Conservation (phyloP, 1,140 invertebrate genomes). For the Epicauta chinensis region DNA sequence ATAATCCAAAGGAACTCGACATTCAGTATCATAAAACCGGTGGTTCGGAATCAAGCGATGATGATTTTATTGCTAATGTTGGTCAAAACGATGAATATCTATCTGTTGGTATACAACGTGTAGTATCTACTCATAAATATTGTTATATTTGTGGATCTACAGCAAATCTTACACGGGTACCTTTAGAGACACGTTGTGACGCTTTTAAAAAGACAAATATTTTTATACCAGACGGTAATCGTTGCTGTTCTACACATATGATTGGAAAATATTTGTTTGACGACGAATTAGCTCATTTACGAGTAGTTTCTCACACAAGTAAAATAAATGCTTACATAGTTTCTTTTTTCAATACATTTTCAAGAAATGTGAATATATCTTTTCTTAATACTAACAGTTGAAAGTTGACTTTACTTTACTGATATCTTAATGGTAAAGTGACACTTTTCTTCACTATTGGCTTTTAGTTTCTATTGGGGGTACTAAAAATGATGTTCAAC, state of each 20-base stretch:
- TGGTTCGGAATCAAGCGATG: too few relatives aligned
- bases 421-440: too few relatives aligned
- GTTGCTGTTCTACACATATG: constrained; percentile 21
- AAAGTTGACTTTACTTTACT: constrained; percentile 12
- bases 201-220: constrained; percentile 10
- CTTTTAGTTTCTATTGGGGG: too few relatives aligned
- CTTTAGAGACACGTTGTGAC: neutral
- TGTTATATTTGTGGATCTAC: neutral
- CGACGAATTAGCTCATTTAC: constrained; percentile 14
- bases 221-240: constrained; percentile 24
- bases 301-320: constrained; percentile 7
- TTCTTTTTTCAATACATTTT: neutral
- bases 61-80: too few relatives aligned
- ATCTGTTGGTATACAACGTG: too few relatives aligned
- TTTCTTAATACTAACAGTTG: neutral
- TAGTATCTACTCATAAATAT: constrained; percentile 1
- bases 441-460: too few relatives aligned
- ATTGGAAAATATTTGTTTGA: constrained; percentile 24
- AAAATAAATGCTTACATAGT: too few relatives aligned
- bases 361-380: neutral
- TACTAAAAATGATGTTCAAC: too few relatives aligned
- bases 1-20: too few relatives aligned
- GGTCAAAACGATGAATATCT: too few relatives aligned
- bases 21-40: too few relatives aligned
- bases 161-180: neutral